phyloP scores from a whole-genome alignment of 2,113 vertebrate genomes.

The Ciconia stormi region DNA sequence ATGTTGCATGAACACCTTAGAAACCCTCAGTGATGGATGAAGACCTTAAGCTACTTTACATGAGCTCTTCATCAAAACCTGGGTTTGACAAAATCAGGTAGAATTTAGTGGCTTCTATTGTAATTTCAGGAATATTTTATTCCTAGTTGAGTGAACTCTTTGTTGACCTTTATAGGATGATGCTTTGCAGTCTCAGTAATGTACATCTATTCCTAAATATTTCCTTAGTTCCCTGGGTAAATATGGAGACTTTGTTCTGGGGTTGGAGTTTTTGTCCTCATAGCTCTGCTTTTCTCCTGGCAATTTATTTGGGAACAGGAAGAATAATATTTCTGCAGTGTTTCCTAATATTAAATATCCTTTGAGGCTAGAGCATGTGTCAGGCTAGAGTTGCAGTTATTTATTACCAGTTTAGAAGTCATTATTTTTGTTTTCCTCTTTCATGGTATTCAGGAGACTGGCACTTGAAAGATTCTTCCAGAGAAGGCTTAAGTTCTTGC shows the following conservation, averaged over 20 bases:
- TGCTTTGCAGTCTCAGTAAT: neutral
- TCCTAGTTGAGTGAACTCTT: neutral
- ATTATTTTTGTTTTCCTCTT: slow-evolving; percentile 53
- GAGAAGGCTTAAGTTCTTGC: slow-evolving; percentile 31
- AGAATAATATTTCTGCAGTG: slow-evolving; percentile 31
- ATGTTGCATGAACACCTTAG: neutral
- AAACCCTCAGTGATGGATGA: neutral
- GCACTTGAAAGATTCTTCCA: slow-evolving; percentile 40
- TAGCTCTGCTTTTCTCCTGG: neutral
- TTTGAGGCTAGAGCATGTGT: neutral
- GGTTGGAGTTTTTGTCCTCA: neutral
- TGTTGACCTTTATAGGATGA: neutral
- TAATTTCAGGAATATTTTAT: neutral
- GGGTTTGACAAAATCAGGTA: neutral
- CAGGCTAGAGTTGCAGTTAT: slow-evolving; percentile 41
- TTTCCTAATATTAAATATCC: slow-evolving; percentile 19
- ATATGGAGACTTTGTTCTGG: neutral
- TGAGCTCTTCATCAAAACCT: neutral
- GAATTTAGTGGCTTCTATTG: neutral
- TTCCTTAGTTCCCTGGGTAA: neutral
- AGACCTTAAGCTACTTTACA: neutral
- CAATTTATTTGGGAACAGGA: slow-evolving; percentile 9
- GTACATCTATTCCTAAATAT: neutral
- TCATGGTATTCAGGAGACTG: slow-evolving; percentile 1
- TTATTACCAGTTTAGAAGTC: slow-evolving; percentile 40